phyloP scores from a whole-genome alignment of 2,797 vertebrate species.

The Poecile montanus region DNA sequence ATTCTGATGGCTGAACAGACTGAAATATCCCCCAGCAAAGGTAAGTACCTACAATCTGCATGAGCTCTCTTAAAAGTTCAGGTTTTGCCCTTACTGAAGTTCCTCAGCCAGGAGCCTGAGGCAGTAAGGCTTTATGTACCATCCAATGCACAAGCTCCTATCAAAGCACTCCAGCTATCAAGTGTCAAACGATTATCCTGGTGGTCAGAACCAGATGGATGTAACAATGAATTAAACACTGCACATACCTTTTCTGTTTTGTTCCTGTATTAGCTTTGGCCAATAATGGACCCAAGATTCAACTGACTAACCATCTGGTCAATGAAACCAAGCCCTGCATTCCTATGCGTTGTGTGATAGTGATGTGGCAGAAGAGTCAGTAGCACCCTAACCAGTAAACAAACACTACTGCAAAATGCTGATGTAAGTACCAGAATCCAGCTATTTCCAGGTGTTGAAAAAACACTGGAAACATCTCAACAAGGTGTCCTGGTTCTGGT shows the following conservation, averaged over 20 bases:
- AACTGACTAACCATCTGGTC: neutral
- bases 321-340: neutral
- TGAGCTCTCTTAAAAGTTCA: neutral
- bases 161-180: neutral
- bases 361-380: neutral
- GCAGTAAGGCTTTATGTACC: neutral
- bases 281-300: neutral
- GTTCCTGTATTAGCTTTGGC: neutral
- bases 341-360: neutral
- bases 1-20: neutral
- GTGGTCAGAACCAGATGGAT: neutral
- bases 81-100: neutral
- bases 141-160: neutral
- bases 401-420: slow-evolving; percentile 36
- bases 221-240: neutral
- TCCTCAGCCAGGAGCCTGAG: neutral
- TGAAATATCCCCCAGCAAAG: neutral
- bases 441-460: neutral
- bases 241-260: neutral
- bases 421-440: slow-evolving; percentile 7
- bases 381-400: slow-evolving; percentile 47
- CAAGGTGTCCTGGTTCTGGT: neutral
- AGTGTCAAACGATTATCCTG: neutral
- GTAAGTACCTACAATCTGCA: neutral
- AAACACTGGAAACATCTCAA: neutral